These are phyloP conservation scores for Zosterops lateralis DNA, from an alignment of 2,113 vertebrate genomes.

Conservation along the genomic window DNA sequence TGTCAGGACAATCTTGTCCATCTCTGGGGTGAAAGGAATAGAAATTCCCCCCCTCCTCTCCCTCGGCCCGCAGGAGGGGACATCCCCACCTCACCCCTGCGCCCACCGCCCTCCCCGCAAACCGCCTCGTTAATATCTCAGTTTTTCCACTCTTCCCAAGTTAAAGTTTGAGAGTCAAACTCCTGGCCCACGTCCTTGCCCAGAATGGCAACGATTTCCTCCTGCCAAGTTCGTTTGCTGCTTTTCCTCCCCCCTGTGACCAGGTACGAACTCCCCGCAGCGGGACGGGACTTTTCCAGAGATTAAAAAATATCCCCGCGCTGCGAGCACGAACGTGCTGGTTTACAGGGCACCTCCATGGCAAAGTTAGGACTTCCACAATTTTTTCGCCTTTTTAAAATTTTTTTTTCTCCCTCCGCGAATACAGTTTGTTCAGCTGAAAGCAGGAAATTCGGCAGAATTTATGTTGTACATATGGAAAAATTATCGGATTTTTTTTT, in stretches of 20 bases:
- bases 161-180: not conserved
- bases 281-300: not conserved
- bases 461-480: not conserved
- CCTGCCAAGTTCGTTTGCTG: slow-evolving; percentile 19
- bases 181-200: not conserved
- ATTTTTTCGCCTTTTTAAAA: not conserved
- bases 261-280: slow-evolving; percentile 2
- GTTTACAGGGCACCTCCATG: not conserved
- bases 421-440: not conserved
- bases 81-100: not conserved
- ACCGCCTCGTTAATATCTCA: not conserved
- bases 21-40: not conserved
- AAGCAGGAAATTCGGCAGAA: not conserved
- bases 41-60: not conserved
- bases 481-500: not conserved
- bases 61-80: not conserved
- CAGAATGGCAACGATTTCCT: not conserved
- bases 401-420: not conserved
- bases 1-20: slow-evolving; percentile 32
- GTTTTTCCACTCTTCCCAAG: not conserved
- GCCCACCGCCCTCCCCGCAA: not conserved
- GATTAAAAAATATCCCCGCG: not conserved
- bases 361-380: not conserved
- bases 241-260: not conserved
- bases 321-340: not conserved